Evolutionary conservation across 2,888 invertebrate genomes (phyloP), one percentile per base, ranked within the genome.

Genomic region (Leptinotarsa peninsularis): DNA sequence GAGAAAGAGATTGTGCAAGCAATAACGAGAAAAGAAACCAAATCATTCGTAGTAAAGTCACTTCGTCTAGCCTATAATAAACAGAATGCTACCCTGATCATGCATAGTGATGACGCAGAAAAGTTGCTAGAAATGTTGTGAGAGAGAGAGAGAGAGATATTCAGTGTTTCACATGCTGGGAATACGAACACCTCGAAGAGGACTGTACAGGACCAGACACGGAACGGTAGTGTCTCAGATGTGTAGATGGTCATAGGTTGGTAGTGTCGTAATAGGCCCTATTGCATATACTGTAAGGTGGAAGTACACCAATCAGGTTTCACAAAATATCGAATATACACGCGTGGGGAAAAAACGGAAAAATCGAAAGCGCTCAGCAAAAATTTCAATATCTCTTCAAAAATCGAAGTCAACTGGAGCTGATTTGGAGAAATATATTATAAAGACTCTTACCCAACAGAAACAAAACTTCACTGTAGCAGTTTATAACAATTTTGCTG

Each of bases 41-140:
- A 73, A 17, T 52, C 13, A 14, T 49, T 80, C 15, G 77, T 74
- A 49, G 77, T 80, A 0, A 75, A 76, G 60, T 76, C 79, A n/a
- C 77, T 80, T 2, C 27, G 81, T 43, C 80, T 80, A 18, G 73
- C 81, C 18, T 79, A 74, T 50, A 79, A 18, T 50, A 49, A 49
- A 5, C 63, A 71, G 49, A 71, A 71, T 43, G 71, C 23, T 5
- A 71, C 63, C 5, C 18, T 63, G 17, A 71, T 71, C 43, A 18
- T 60, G 49, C 17, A 7, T 4, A 50, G 63, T 18, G 10, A 17
- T 14, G 60, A 71, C 15, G 63, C 63, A 5, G 17, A 71, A 13
- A 60, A 63, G 49, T 15, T 71, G 2, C 60, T 33, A 17, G 17
- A 71, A 4, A 7, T 13, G 2, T 21, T 18, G 58, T 58, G 17